These are phyloP conservation scores for Bombycilla garrulus DNA, from an alignment of 2,113 vertebrate genomes.

Conservation along the genomic window DNA sequence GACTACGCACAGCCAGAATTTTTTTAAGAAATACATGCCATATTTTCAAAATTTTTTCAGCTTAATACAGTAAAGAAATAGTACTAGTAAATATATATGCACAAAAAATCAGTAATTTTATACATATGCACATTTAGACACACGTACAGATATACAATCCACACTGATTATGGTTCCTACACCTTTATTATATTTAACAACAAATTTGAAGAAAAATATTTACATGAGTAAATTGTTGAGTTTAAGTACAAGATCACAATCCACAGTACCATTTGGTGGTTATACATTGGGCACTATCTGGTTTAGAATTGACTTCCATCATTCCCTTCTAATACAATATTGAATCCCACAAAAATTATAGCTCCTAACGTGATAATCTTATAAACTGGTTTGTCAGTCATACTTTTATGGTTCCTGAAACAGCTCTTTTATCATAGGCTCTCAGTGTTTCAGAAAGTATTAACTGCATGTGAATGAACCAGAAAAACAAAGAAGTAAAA, in stretches of 20 bases:
- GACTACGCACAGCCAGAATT: neutral
- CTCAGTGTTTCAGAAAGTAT: neutral
- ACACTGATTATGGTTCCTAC: neutral
- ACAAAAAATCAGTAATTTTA: neutral
- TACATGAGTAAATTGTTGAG: neutral
- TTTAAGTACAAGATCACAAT: neutral
- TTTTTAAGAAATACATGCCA: neutral
- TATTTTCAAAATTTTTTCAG: neutral
- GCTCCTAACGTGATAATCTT: fast-evolving
- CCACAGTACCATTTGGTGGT: fast-evolving
- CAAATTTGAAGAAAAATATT: neutral
- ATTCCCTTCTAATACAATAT: neutral
- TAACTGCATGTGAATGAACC: neutral
- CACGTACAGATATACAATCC: neutral
- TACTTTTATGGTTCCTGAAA: neutral
- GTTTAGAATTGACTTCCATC: neutral
- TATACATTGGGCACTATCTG: neutral
- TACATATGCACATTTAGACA: fast-evolving
- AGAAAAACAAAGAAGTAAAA: neutral
- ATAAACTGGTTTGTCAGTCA: neutral
- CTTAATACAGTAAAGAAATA: neutral
- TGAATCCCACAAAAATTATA: neutral
- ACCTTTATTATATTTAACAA: neutral
- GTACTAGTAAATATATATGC: neutral
- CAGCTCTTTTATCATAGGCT: neutral